phyloP scores from a whole-genome alignment of 2,888 invertebrate genomes.

The Pomacea canaliculata region DNA sequence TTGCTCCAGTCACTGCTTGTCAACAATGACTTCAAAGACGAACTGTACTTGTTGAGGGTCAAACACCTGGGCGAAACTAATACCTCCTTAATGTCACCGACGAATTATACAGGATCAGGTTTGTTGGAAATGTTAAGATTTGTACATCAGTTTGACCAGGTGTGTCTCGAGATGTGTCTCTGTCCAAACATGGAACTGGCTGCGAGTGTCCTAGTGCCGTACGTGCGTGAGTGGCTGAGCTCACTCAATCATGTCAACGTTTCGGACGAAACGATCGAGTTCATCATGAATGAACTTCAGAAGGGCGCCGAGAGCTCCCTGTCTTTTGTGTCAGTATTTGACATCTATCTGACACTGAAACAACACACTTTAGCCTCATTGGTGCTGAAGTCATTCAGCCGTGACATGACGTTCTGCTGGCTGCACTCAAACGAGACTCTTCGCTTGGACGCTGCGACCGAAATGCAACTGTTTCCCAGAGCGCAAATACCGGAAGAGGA shows the following conservation, averaged over 20 bases:
- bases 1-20: no score
- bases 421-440: background rate
- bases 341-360: background rate
- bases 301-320: background rate
- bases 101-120: no score
- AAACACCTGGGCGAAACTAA: no score
- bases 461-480: background rate
- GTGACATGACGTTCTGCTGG: conserved; percentile 1
- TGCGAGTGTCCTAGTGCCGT: background rate
- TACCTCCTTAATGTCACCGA: no score
- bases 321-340: background rate
- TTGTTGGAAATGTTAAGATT: no score
- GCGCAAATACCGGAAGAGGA: background rate
- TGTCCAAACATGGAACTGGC: conserved; percentile 2
- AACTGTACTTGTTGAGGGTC: no score
- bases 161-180: conserved; percentile 9
- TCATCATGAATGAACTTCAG: conserved; percentile 1
- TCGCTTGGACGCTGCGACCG: background rate
- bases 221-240: background rate
- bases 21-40: no score
- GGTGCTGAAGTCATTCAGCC: background rate
- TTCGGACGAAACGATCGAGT: background rate
- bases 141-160: no score
- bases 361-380: background rate
- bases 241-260: background rate